These are phyloP conservation scores for Coelopa frigida DNA, from an alignment of 1,140 invertebrate species.

Conservation along the genomic window DNA sequence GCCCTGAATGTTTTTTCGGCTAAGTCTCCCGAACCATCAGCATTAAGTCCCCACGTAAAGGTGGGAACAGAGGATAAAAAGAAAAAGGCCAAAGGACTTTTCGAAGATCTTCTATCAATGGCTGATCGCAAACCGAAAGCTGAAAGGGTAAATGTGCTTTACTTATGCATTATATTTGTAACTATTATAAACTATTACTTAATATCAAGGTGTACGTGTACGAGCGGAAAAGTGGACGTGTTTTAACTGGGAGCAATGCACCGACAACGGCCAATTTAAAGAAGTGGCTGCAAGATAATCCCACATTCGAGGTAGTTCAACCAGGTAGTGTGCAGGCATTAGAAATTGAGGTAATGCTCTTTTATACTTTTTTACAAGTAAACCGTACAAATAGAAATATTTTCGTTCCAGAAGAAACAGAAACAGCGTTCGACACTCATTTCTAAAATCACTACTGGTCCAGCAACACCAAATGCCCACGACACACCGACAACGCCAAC, in stretches of 20 bases:
- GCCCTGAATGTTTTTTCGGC: slow-evolving; percentile 51
- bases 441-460: too few relatives aligned
- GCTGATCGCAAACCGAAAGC: slow-evolving; percentile 37
- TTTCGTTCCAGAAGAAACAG: slow-evolving; percentile 13
- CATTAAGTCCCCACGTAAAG: background rate
- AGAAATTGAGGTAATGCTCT: slow-evolving; percentile 42
- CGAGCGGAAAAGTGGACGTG: slow-evolving; percentile 67
- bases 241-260: slow-evolving; percentile 67
- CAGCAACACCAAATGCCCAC: too few relatives aligned
- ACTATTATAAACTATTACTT: slow-evolving; percentile 12
- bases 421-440: slow-evolving; percentile 7
- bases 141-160: slow-evolving; percentile 50
- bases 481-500: too few relatives aligned
- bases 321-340: slow-evolving; percentile 50
- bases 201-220: slow-evolving; percentile 67
- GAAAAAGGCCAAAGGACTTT: slow-evolving; percentile 36
- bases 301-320: slow-evolving; percentile 72
- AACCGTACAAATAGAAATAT: background rate
- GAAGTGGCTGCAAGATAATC: slow-evolving; percentile 78
- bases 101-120: slow-evolving; percentile 32
- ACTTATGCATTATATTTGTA: background rate
- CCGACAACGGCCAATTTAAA: slow-evolving; percentile 70
- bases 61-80: slow-evolving; percentile 21
- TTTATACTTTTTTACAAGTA: background rate
- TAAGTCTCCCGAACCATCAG: slow-evolving; percentile 13